Evolutionary conservation across 37 sponge, comb jelly and placozoan genomes (phyloP), one percentile per base, ranked within the genome.

Genomic region (Ianthella basta): DNA sequence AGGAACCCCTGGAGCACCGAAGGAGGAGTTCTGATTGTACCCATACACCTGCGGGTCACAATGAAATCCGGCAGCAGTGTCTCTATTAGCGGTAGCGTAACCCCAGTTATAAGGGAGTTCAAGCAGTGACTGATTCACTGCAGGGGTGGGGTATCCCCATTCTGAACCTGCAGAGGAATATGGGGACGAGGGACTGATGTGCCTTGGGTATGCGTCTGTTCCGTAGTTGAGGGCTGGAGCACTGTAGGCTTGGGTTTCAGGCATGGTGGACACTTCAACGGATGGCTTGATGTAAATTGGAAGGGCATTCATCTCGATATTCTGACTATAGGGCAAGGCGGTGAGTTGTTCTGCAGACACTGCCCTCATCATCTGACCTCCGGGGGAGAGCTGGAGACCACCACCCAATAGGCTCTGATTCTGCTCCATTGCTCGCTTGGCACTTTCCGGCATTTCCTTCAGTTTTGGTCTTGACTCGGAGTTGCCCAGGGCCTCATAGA

Each of bases 401-500:
- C 54, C 53, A 75, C 54, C 40, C 21, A 50, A 24, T 4, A 75
- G 44, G 53, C 25, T 21, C 54, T 75, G 78, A 14, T 40, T 53
- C 54, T 75, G 78, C n/a, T 75, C 78, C 73, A 84, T 84, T 1
- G 72, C 54, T 25, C 73, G 35, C 29, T 65, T 63, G 0, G 80
- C 87, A 25, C 24, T 63, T 37, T 33, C 69, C 21, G 92, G 92
- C 89, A 92, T 88, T 50, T 84, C 81, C 80, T 92, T 92, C 25
- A 92, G 87, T 25, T 86, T 85, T 23, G 92, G 92, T 27, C 89
- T 41, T 27, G 66, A 65, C 40, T 92, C 86, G 34, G 89, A 88
- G 56, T 82, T 94, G 34, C 91, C 94, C 12, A 94, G 85, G 80
- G 86, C 87, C 69, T 86, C 72, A 68, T 91, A 91, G 87, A 94